Conservation (phyloP, 2,797 vertebrate genomes). For the Gephyroberyx darwinii region DNA sequence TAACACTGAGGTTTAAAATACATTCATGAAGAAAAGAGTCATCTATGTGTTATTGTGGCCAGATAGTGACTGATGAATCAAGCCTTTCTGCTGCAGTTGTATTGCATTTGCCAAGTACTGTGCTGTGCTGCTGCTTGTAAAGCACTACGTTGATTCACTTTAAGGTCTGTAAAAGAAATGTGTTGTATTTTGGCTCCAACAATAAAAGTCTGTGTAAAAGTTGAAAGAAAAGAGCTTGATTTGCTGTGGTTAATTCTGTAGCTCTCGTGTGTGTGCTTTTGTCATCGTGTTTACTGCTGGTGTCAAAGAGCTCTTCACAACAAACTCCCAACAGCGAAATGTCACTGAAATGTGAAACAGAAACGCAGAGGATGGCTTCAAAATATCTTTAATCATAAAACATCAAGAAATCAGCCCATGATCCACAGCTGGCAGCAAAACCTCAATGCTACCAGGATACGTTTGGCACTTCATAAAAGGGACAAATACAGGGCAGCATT, state of each 20-base stretch:
- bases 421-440: constrained; percentile 60
- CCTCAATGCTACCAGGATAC: constrained; percentile 37
- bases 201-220: constrained; percentile 51
- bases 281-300: not conserved
- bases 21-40: constrained; percentile 28
- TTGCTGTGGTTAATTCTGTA: constrained; percentile 21
- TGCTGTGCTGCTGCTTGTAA: constrained; percentile 26
- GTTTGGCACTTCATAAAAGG: constrained; percentile 41
- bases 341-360: not conserved
- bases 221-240: constrained; percentile 11
- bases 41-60: constrained; percentile 44
- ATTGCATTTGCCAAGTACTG: constrained; percentile 50
- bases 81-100: constrained; percentile 42
- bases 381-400: constrained; percentile 70
- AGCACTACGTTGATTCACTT: constrained; percentile 24
- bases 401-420: constrained; percentile 35
- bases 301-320: constrained; percentile 3
- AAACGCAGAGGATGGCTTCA: constrained; percentile 42
- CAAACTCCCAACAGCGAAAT: not conserved
- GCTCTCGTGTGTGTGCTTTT: not conserved
- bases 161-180: constrained; percentile 23
- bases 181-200: constrained; percentile 32
- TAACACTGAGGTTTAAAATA: constrained; percentile 28
- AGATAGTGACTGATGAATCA: constrained; percentile 47
- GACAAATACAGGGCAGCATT: constrained; percentile 23